phyloP scores from a whole-genome alignment of 2,797 vertebrate genomes.

The Oceanodroma leucorhoa region DNA sequence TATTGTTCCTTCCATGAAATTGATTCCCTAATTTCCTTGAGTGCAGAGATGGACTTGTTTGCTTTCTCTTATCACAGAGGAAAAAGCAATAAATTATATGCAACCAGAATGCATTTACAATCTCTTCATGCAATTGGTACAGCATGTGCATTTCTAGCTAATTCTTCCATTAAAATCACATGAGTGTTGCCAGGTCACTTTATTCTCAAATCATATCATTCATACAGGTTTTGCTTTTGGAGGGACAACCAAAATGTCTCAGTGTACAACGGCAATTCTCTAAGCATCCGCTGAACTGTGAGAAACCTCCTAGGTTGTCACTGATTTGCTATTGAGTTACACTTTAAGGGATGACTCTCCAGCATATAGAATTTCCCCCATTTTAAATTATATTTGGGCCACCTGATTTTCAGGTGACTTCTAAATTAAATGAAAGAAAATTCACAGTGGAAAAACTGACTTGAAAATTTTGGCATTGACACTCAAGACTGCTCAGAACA shows the following conservation, averaged over 20 bases:
- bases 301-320: not conserved
- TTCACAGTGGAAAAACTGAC: not conserved
- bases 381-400: not conserved
- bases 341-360: not conserved
- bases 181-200: not conserved
- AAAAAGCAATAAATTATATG: not conserved
- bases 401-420: not conserved
- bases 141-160: not conserved
- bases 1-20: not conserved
- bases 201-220: not conserved
- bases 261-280: not conserved
- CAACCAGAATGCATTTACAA: not conserved
- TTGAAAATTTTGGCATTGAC: not conserved
- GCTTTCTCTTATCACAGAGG: not conserved
- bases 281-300: fast-evolving
- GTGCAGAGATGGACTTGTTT: slow-evolving; percentile 13
- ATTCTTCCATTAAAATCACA: not conserved
- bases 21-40: slow-evolving; percentile 44
- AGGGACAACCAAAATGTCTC: not conserved
- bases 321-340: not conserved
- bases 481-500: not conserved
- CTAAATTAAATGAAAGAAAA: not conserved
- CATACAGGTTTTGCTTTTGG: not conserved
- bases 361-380: not conserved
- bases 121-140: not conserved